phyloP scores from a whole-genome alignment of 2,888 invertebrate genomes.

The Zhuqinia jingwanae region DNA sequence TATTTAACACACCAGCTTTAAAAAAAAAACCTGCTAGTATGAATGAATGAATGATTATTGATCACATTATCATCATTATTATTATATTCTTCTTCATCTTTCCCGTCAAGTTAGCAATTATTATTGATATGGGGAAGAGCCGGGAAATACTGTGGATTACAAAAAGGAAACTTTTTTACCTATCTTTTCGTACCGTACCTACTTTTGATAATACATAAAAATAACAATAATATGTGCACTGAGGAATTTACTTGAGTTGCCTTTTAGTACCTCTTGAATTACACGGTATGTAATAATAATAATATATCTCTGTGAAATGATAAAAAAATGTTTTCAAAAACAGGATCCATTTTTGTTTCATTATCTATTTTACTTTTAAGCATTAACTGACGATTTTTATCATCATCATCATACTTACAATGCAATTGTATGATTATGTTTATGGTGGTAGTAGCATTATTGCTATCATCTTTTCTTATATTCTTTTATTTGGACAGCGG shows the following conservation, averaged over 20 bases:
- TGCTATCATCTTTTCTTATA: neutral
- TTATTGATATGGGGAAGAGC: conserved; percentile 1
- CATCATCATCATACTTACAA: too few species aligned
- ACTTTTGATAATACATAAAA: too few species aligned
- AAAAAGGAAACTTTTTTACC: neutral
- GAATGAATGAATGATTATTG: neutral
- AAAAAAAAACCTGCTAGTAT: neutral
- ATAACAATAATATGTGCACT: conserved; percentile 14
- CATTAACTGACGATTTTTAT: conserved; percentile 39
- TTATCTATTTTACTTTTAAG: neutral
- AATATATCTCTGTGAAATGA: neutral
- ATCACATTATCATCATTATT: conserved; percentile 4
- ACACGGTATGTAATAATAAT: conserved; percentile 22
- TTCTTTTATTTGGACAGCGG: conserved; percentile 40
- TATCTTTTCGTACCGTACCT: neutral
- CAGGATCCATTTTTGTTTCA: conserved; percentile 10
- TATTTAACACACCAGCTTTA: neutral
- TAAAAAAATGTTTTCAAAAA: neutral
- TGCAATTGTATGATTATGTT: neutral
- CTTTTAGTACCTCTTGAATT: conserved; percentile 37
- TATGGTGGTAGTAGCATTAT: neutral
- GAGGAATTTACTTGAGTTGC: conserved; percentile 10
- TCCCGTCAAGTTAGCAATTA: neutral
- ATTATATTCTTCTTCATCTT: neutral
- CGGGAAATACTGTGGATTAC: neutral